A percentile compares a stretch with the other conserved stretches of the same genome.
phyloP scores from a whole-genome alignment of 1,140 invertebrate genomes.

The Berghia stephanieae region DNA sequence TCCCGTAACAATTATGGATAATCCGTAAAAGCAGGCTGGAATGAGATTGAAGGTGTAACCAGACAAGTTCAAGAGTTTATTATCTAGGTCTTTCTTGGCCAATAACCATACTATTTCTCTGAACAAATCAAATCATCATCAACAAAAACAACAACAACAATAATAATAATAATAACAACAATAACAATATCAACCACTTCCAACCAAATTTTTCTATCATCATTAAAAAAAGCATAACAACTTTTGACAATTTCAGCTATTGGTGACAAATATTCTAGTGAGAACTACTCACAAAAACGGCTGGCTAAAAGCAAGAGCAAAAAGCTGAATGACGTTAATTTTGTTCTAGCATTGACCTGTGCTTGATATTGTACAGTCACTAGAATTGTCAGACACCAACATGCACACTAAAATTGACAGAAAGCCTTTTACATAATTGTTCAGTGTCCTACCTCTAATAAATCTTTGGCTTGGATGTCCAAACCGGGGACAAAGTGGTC shows the following conservation, averaged over 20 bases:
- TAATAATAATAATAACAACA: neutral
- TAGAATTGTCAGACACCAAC: neutral
- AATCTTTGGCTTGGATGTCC: conserved; percentile 88
- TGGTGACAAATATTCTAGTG: no score
- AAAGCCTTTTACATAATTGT: neutral
- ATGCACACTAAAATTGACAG: neutral
- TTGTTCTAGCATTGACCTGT: neutral
- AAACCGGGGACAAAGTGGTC: conserved; percentile 86
- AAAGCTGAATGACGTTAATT: no score
- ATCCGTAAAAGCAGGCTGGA: neutral
- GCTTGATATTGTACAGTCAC: neutral
- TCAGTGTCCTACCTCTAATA: conserved; percentile 75
- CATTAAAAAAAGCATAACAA: no score
- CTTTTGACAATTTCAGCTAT: neutral
- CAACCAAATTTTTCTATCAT: neutral
- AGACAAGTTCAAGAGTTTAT: neutral
- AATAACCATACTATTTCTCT: no score
- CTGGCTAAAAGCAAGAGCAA: no score
- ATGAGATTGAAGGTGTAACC: neutral
- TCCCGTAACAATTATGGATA: no score
- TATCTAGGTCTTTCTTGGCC: neutral
- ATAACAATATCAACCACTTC: neutral
- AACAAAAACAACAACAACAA: no score
- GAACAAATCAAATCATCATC: no score
- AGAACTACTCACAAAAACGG: no score